phyloP scores from a whole-genome alignment of 2,888 invertebrate genomes.

The Hedychridium roseum region DNA sequence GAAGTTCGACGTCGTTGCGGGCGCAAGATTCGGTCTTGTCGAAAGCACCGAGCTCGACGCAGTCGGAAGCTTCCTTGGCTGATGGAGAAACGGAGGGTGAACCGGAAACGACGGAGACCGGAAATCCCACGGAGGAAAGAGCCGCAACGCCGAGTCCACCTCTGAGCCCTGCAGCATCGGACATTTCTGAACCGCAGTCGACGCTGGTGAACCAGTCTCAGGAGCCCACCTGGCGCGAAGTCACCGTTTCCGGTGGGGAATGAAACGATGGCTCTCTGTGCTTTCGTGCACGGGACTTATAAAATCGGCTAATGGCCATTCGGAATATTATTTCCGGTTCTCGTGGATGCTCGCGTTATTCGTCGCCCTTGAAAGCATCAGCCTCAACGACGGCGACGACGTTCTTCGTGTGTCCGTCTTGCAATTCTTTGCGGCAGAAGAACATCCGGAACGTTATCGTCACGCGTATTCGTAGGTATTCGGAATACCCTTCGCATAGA shows the following conservation, averaged over 20 bases:
- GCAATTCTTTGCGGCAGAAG: no score
- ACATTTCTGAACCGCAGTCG: constrained; percentile 57
- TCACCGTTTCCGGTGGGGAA: constrained; percentile 67
- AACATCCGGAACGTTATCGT: no score
- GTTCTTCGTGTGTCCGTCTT: no score
- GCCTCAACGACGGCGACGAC: no score
- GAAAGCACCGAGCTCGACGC: constrained; percentile 48
- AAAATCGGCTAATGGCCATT: no score
- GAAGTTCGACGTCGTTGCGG: constrained; percentile 56
- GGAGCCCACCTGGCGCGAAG: constrained; percentile 65
- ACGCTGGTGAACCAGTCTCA: constrained; percentile 56
- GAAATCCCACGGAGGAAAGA: constrained; percentile 47
- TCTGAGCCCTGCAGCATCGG: constrained; percentile 62
- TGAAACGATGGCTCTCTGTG: constrained; percentile 41
- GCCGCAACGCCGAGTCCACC: constrained; percentile 59
- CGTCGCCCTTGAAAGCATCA: no score
- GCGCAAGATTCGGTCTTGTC: constrained; percentile 52
- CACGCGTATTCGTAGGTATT: no score
- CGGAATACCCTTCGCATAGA: no score
- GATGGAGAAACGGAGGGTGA: constrained; percentile 54
- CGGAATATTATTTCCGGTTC: no score
- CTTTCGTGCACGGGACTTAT: not conserved
- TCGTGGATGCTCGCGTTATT: no score
- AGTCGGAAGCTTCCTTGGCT: constrained; percentile 48
- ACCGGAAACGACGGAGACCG: constrained; percentile 37